Evolutionary conservation across 2,113 vertebrate species (phyloP), one percentile per base, ranked within the genome.

Genomic region (Crotalus tigris): DNA sequence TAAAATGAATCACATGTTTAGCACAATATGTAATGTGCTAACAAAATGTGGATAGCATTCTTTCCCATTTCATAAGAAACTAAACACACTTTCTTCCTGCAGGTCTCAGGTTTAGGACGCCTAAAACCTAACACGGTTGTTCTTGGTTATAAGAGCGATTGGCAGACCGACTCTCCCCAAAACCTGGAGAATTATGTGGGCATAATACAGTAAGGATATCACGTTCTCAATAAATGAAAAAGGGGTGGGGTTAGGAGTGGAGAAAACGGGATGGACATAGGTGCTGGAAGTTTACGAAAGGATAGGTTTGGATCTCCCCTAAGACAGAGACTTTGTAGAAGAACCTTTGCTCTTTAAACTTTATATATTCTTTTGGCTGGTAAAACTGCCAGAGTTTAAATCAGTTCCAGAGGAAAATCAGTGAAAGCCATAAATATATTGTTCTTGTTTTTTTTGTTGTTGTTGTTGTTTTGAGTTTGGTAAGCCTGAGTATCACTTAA

Each of bases 101-200:
- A 98, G 98, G 97, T 98, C 0, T 97, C 97, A 4, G 97, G 97
- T 93, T 95, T 98, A 46, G 98, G 97, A 4, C 98, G 98, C 89
- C 93, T 98, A 58, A 98, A 97, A 92, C 97, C 98, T 55, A 98
- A 98, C 95, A 97, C 97, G 1, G 91, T 98, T 59, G 96, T 98
- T 26, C 93, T 98, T 85, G 98, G 98, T 55, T 98, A 98, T 91
- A 98, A 98, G 94, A 55, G 92, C 19, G 97, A 98, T 93, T 98
- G 98, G 98, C 97, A 96, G 91, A 95, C 96, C 1, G 97, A 96
- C 93, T 69, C 94, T 21, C 90, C 96, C 2, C 93, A 94, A n/a
- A 96, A 92, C 81, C 90, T 98, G 90, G 97, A 98, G 9, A 97
- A 98, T 92, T 98, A 98, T 11, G 96, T 97, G 87, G 97, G 95